Conservation (phyloP, 2,113 vertebrate genomes). For the Gavialis gangeticus region DNA sequence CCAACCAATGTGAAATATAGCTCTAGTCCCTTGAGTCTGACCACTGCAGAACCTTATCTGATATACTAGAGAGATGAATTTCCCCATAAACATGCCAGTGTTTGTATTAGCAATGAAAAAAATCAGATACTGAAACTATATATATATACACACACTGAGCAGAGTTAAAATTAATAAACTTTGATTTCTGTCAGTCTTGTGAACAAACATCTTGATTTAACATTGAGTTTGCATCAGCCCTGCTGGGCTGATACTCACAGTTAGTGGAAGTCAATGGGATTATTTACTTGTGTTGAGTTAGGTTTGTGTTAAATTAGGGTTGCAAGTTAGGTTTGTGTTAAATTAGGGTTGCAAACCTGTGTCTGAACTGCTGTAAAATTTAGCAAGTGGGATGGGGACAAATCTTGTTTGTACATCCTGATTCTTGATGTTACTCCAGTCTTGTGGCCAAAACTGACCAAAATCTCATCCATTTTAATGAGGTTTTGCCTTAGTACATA, state of each 20-base stretch:
- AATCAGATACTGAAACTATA: neutral
- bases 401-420: neutral
- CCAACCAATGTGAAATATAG: neutral
- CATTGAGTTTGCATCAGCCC: neutral
- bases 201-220: neutral
- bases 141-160: neutral
- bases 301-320: too few relatives aligned
- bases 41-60: neutral
- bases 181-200: neutral
- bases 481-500: neutral
- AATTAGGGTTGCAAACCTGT: neutral
- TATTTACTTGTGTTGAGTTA: neutral
- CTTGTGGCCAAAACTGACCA: too few relatives aligned
- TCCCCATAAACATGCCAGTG: neutral
- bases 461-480: neutral
- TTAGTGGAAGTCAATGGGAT: neutral
- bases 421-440: too few relatives aligned
- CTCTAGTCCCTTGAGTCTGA: neutral
- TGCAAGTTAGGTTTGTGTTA: too few relatives aligned
- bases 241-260: neutral
- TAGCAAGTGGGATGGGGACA: neutral
- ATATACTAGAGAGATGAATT: neutral
- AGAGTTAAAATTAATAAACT: neutral
- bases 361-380: neutral
- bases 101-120: neutral